Base-by-base conservation (phyloP, 1,140 invertebrate genomes). In the Drosophila ercepeae region DNA sequence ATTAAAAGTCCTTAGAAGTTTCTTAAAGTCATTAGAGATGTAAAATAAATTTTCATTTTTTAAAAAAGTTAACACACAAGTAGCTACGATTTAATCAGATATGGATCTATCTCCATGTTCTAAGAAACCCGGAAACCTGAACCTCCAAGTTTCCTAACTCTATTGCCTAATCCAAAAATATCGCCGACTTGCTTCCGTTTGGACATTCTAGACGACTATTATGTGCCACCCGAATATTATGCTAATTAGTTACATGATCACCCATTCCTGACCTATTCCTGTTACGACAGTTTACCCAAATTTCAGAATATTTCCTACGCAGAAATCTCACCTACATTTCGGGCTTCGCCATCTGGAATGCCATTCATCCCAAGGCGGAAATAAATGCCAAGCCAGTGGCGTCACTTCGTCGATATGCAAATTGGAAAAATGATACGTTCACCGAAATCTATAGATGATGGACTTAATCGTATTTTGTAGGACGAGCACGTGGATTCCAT, bases 401-500 rank as follows among this genome's bases (percentile, higher is more conserved):
- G 68, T 72, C 69, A 72, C 49, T 18, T 7, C 34, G 27, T 39
- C 41, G 14, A 29, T 48, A 39, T 21, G 49, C 36, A 34, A 61
- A 53, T 65, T 1, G 2, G 9, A 5, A 52, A 34, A n/a, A 32
- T 42, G n/a, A 34, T 39, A 11, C 13, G 51, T 19, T 13, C 9
- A n/a, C n/a, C 9, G 8, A 18, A 34, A 25, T 14, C 6, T 7
- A 16, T 13, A 27, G 4, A 21, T 9, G 23, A 2, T 1, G 16
- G 14, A 21, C 8, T 25, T 6, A 7, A 9, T 27, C 25, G 42
- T 46, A 25, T 48, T 48, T 5, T n/a, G 68, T 42, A 63, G 55
- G 68, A 48, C 14, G 41, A 63, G 44, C 69, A 72, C 68, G 69
- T 54, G 46, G 25, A 39, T 54, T 27, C 67, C n/a, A 36, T 72